A percentile compares a stretch with the other conserved stretches of the same genome.
phyloP scores from a whole-genome alignment of 2,797 vertebrate species.

The Xiphorhynchus erythropygius region DNA sequence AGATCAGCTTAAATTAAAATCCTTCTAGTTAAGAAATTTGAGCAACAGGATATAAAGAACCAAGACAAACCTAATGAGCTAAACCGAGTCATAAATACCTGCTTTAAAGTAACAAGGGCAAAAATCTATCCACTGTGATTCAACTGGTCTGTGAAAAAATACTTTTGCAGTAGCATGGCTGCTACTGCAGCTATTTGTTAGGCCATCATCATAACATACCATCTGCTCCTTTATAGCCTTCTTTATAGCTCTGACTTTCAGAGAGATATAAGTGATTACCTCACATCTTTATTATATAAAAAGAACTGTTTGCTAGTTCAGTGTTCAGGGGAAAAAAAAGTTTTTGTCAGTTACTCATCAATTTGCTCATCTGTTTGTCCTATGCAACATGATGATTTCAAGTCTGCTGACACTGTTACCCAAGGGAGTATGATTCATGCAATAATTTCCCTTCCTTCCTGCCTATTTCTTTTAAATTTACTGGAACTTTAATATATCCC shows the following conservation, averaged over 20 bases:
- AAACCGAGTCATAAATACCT: neutral
- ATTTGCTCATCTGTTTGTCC: constrained; percentile 72
- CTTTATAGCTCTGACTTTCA: constrained; percentile 42
- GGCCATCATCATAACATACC: neutral
- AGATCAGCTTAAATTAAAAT: neutral
- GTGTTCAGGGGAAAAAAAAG: constrained; percentile 31
- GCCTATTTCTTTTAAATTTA: constrained; percentile 49
- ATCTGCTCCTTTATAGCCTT: constrained; percentile 33
- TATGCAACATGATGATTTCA: constrained; percentile 61
- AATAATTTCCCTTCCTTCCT: constrained; percentile 65
- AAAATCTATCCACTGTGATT: neutral
- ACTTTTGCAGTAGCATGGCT: neutral
- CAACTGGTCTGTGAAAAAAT: neutral
- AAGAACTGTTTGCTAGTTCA: constrained; percentile 38
- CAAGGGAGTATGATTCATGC: constrained; percentile 68
- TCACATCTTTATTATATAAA: constrained; percentile 59
- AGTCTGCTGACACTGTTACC: constrained; percentile 69
- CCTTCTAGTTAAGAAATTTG: neutral
- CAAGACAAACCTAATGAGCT: neutral
- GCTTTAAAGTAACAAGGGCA: neutral
- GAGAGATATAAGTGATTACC: constrained; percentile 36
- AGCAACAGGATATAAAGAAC: neutral
- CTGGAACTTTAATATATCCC: constrained; percentile 11
- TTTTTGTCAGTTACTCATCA: constrained; percentile 69
- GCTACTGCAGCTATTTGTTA: neutral